Evolutionary conservation across 2,888 invertebrate species (phyloP).

Genomic region (Catocala fraxini): DNA sequence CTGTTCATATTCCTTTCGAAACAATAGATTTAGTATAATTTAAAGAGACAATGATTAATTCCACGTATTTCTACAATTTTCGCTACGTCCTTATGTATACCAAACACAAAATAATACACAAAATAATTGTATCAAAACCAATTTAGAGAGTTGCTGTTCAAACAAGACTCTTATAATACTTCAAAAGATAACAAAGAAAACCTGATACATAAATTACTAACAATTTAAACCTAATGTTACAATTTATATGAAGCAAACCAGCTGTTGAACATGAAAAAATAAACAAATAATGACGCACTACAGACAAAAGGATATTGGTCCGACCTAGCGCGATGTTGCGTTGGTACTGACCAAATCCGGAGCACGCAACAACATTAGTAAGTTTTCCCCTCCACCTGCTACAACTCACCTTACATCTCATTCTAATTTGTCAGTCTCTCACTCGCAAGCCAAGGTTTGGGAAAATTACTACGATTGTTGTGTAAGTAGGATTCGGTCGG

Average conservation of each 20-base stretch:
- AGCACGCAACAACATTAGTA: conserved; percentile 13
- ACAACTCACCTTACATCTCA: conserved; percentile 1
- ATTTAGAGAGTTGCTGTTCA: conserved; percentile 23
- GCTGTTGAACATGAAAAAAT: background rate
- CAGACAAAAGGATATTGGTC: conserved; percentile 43
- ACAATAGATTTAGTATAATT: conserved; percentile 3
- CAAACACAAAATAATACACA: too few species aligned
- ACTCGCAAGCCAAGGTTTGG: conserved; percentile 4
- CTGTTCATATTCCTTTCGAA: too few species aligned
- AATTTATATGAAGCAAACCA: conserved; percentile 19
- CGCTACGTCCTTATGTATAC: background rate
- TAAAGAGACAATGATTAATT: conserved; percentile 4
- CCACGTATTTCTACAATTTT: conserved; percentile 7
- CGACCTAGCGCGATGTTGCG: conserved; percentile 21
- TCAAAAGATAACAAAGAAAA: conserved; percentile 6
- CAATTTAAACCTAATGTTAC: conserved; percentile 10
- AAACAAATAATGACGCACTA: conserved; percentile 23
- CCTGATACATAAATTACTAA: conserved; percentile 3
- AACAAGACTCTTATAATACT: conserved; percentile 21
- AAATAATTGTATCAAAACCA: too few species aligned
- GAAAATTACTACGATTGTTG: conserved; percentile 2
- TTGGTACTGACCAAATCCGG: conserved; percentile 17
- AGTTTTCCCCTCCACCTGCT: conserved; percentile 4
- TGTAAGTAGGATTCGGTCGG: conserved; percentile 4
- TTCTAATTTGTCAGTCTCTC: conserved; percentile 19